phyloP scores from a whole-genome alignment of 2,113 vertebrate species.

The Phrynosoma platyrhinos region DNA sequence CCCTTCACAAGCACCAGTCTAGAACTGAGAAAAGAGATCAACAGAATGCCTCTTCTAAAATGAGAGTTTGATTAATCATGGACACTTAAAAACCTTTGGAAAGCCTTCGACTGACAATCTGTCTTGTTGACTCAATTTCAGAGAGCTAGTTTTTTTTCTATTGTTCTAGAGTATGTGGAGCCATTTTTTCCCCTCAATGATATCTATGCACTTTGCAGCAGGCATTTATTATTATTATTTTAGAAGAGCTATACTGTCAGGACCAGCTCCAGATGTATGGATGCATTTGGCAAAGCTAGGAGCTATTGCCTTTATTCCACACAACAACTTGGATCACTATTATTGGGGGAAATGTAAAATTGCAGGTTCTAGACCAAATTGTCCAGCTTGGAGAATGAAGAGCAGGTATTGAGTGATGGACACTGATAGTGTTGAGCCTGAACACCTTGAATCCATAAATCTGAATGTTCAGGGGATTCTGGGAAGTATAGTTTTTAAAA shows the following conservation, averaged over 20 bases:
- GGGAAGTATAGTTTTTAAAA: no score
- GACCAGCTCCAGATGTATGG: no score
- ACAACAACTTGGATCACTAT: no score
- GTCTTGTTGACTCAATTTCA: not conserved
- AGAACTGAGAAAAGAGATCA: not conserved
- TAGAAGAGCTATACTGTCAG: not conserved
- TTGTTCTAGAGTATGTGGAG: not conserved
- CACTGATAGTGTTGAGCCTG: not conserved
- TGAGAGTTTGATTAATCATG: constrained; percentile 44
- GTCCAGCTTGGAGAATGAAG: not conserved
- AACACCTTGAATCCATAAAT: no score
- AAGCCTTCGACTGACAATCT: constrained; percentile 12
- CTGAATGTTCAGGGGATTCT: no score
- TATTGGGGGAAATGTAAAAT: not conserved
- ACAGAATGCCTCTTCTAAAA: constrained; percentile 37
- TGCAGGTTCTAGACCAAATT: no score
- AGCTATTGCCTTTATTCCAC: not conserved
- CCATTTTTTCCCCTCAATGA: not conserved
- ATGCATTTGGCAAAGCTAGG: not conserved
- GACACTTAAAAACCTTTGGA: not conserved
- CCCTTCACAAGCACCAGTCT: no score
- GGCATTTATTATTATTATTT: no score
- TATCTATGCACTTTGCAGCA: not conserved
- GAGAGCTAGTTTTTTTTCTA: not conserved
- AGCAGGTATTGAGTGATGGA: not conserved